Conservation (phyloP, 2,797 vertebrate genomes). For the Ctenosaura bakeri region DNA sequence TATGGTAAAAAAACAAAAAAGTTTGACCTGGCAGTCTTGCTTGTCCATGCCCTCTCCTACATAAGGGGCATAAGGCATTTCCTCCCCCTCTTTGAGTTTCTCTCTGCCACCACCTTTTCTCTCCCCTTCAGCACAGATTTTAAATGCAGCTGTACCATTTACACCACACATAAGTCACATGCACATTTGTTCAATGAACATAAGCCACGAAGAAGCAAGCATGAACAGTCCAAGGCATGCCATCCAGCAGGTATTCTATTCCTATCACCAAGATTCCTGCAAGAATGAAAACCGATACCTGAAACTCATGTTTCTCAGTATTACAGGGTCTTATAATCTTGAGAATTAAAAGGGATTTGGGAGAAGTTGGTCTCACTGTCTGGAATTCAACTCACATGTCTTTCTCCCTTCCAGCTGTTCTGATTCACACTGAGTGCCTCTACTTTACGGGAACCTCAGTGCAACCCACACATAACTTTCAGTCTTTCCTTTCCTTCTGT, state of each 20-base stretch:
- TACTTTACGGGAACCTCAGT: conserved; percentile 56
- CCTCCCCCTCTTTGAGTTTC: not conserved
- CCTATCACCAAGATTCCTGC: conserved; percentile 7
- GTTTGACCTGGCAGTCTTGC: not conserved
- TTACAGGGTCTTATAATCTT: conserved; percentile 38
- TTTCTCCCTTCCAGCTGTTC: conserved; percentile 72
- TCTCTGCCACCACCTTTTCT: conserved; percentile 7
- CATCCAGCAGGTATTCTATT: not conserved
- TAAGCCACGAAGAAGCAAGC: not conserved
- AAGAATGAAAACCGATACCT: conserved; percentile 12
- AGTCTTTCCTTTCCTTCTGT: not conserved
- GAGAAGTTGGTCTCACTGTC: conserved; percentile 38
- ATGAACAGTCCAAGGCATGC: conserved; percentile 5
- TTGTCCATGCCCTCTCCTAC: not conserved
- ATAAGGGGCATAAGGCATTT: not conserved
- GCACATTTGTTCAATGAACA: not conserved
- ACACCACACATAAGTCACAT: not conserved
- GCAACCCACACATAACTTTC: not conserved
- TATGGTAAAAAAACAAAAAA: not conserved
- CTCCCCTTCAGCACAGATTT: conserved; percentile 18
- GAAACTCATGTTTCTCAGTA: conserved; percentile 6
- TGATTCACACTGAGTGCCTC: conserved; percentile 52
- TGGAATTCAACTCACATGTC: conserved; percentile 73
- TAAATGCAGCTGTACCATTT: conserved; percentile 2
- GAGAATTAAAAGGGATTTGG: conserved; percentile 44